Evolutionary conservation across 2,888 invertebrate species (phyloP), one percentile per base, ranked within the genome.

Genomic region (Syritta pipiens): DNA sequence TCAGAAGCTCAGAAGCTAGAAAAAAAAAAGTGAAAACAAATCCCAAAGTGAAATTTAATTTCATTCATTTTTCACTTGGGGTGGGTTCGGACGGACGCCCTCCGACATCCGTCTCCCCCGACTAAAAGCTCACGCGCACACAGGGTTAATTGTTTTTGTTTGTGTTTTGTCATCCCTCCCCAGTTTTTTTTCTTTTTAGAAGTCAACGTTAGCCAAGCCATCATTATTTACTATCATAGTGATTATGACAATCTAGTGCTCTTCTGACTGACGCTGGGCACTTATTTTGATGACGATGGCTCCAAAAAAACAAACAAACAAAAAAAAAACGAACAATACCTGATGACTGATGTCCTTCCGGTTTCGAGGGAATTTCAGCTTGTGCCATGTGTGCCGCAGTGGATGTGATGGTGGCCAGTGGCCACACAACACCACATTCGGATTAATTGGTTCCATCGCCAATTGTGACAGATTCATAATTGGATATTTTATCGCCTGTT

Each of bases 381-480:
- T 30, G 19, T 32, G 37, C 62, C 6, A 42, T 1, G 17, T 51
- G 32, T 44, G 37, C 17, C 3, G 22, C 12, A 24, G 24, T 46
- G n/a, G n/a, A n/a, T n/a, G n/a, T n/a, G n/a, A n/a, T n/a, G n/a
- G n/a, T n/a, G n/a, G n/a, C 14, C 4, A 26, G 14, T 40, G 7
- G 24, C 57, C 42, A 37, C 20, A 55, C 17, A 17, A 30, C 3
- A 59, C 26, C n/a, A n/a, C n/a, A n/a, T 53, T 14, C 20, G 62
- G 74, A 79, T 79, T 79, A 79, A 79, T 79, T 79, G 79, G 51
- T 74, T 79, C 49, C 51, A 62, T 79, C 74, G 74, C 62, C 74
- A 62, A 79, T 32, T 76, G 77, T 74, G 82, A 71, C 81, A 82
- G 60, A 67, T 76, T 75, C 82, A 81, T 74, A 82, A 82, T 83